These are phyloP conservation scores for Zophobas morio DNA, from an alignment of 1,140 invertebrate species.

Conservation along the genomic window DNA sequence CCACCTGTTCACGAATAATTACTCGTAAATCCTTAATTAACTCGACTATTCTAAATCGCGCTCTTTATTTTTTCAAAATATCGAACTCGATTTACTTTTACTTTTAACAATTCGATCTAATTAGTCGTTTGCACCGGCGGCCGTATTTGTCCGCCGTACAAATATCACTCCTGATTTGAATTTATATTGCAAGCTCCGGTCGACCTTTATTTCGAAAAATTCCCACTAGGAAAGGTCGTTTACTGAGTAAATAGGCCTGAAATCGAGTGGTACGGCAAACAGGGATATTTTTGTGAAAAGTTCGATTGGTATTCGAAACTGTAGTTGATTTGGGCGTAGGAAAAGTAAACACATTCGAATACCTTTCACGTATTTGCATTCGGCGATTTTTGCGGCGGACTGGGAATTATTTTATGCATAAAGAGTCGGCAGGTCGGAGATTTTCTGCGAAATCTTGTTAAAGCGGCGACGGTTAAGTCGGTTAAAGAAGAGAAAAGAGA, in stretches of 20 bases:
- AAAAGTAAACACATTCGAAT: neutral
- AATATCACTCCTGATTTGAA: no score
- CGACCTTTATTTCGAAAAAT: neutral
- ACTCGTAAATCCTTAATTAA: neutral
- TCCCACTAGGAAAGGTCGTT: neutral
- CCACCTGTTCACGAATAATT: neutral
- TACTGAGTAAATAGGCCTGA: neutral
- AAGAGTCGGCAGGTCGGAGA: neutral
- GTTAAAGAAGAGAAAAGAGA: no score
- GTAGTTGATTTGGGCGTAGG: neutral
- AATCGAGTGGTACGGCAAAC: neutral
- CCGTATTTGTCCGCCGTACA: no score
- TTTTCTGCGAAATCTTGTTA: neutral
- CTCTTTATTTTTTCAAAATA: neutral
- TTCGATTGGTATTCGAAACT: neutral
- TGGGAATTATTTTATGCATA: neutral
- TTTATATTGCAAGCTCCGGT: no score
- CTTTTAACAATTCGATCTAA: neutral
- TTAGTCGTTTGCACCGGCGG: neutral
- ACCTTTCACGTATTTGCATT: slow-evolving; percentile 1
- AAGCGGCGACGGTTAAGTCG: no score
- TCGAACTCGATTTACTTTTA: neutral
- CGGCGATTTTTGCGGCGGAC: neutral
- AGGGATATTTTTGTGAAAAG: neutral
- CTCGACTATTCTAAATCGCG: neutral